Evolutionary conservation across 1,140 invertebrate genomes (phyloP), one percentile per base, ranked within the genome.

Genomic region (Drosophila carrolli): DNA sequence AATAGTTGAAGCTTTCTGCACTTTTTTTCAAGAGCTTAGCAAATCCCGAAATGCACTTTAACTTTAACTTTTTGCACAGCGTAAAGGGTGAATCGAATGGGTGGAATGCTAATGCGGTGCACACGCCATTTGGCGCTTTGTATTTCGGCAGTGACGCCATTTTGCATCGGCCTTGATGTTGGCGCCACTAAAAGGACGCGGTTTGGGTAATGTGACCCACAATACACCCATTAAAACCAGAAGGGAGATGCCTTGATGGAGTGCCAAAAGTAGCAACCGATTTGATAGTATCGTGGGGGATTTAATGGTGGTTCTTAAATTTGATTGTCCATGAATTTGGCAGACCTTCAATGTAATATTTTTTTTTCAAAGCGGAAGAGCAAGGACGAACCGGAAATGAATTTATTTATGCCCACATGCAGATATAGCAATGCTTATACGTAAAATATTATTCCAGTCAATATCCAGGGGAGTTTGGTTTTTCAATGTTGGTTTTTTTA

Each of bases 141-240:
- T 65, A 48, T 60, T 50, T 59, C 8, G 46, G 50, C 61, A 32
- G 27, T 7, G 14, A 29, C 55, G 62, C 44, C 43, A 44, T 56
- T 73, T 53, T 75, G 53, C 14, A 47, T 65, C 58, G 71, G 60
- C 44, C 72, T 65, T 66, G 58, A 56, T 40, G 44, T 19, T 8
- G 23, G 5, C 23, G 14, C 5, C 43, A 8, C 40, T 54, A 11
- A 32, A 48, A 13, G 5, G 23, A 53, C 23, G 35, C 32, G 48
- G 59, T 19, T 62, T 9, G n/a, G 51, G 16, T 60, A 14, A 51
- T 38, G 32, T 32, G 41, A 59, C 5, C 5, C 10, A 29, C 16
- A 9, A 47, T 41, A 14, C 48, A 9, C 10, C 35, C n/a, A 13
- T 53, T 38, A 61, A 53, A 53, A 23, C 1, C 11, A 37, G 29